Evolutionary conservation across 2,888 invertebrate species (phyloP), one percentile per base, ranked within the genome.

Genomic region (Calameuta pallipes): DNA sequence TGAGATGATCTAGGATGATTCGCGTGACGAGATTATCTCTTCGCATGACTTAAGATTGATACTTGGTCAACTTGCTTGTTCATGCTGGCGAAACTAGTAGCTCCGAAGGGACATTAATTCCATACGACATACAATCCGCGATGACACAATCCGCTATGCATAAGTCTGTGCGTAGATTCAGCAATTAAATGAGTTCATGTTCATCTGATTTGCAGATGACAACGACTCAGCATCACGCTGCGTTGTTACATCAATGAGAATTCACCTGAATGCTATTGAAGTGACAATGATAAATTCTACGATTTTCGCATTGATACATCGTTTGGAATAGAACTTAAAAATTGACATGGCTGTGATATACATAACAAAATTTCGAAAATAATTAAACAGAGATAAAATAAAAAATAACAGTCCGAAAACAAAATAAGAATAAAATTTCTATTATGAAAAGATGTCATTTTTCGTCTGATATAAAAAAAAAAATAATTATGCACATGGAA

Each of bases 21-120:
- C 76, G 56, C 70, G 56, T 56, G 23, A 15, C 76, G 75, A 80
- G 75, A 82, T 82, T 82, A 83, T 82, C 82, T 82, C 80, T 78
- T 79, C 81, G 82, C 82, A 81, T 82, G 80, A 79, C 78, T 81
- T 81, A 82, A 81, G 79, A 82, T 83, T 80, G 80, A 81, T 83
- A 83, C 80, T 83, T 77, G 74, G 77, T 69, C 80, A 71, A 76
- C 69, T 33, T 74, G 74, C 73, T 77, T 75, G 76, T 36, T 76
- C 78, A 75, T 77, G 75, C 41, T 74, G 56, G 70, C 70, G 69
- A 34, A 37, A 76, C 74, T 34, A 70, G 34, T 36, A 37, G 37
- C 56, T 41, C 15, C 71, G 15, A 41, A 30, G 34, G 31, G 56
- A 74, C 35, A 74, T 23, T 71, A 71, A 71, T 34, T 31, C 13